phyloP scores from a whole-genome alignment of 2,888 invertebrate genomes.

The Aleiodes testaceus region DNA sequence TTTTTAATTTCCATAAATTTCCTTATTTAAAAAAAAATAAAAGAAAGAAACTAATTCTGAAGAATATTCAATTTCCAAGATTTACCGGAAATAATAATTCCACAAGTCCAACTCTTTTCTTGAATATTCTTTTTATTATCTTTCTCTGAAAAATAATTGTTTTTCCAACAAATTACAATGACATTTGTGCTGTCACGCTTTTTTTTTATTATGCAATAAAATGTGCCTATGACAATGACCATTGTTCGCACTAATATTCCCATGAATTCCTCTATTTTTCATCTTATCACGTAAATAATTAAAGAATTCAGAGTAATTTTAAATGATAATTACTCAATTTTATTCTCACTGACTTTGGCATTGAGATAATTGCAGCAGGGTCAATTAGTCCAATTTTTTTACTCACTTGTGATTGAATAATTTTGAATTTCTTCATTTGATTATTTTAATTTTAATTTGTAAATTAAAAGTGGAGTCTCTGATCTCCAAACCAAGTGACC shows the following conservation, averaged over 20 bases:
- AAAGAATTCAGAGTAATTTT: conserved; percentile 31
- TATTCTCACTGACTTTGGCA: conserved; percentile 15
- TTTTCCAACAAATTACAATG: conserved; percentile 9
- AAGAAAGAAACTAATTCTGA: conserved; percentile 3
- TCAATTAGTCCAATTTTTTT: not conserved
- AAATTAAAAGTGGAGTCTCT: conserved; percentile 24
- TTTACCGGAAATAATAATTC: conserved; percentile 47
- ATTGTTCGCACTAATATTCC: conserved; percentile 34
- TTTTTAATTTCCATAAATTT: no score
- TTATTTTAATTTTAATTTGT: not conserved
- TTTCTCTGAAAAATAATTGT: conserved; percentile 30
- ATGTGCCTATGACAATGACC: conserved; percentile 39
- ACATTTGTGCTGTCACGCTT: conserved; percentile 11
- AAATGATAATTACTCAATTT: conserved; percentile 4
- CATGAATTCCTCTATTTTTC: not conserved
- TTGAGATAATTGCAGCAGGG: not conserved
- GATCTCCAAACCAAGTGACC: conserved; percentile 34
- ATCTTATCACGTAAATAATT: conserved; percentile 6
- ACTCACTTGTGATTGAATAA: not conserved
- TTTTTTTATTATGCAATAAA: conserved; percentile 25
- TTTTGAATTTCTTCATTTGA: not conserved
- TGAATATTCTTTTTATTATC: conserved; percentile 7
- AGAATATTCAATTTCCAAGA: conserved; percentile 14
- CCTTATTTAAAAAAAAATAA: not conserved
- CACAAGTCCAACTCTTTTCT: conserved; percentile 1